Percentiles rank a stretch among this genome's conserved stretches.
Conservation (phyloP, 2,113 vertebrate species). For the Eublepharis macularius region DNA sequence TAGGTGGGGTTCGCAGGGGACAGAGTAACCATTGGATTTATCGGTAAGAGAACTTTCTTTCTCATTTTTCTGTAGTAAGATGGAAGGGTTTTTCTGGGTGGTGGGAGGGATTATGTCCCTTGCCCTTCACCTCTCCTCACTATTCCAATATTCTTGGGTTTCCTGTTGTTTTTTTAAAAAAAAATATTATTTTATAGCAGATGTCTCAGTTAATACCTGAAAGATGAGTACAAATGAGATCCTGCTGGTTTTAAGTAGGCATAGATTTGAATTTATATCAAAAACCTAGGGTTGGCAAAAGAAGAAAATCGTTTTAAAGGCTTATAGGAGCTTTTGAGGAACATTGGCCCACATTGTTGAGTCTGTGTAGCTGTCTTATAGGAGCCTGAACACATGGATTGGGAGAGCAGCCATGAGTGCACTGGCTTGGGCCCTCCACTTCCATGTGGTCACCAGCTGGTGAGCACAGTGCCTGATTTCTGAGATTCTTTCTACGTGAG, state of each 20-base stretch:
- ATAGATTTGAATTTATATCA: not conserved
- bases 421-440: too few species aligned
- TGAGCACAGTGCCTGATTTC: too few species aligned
- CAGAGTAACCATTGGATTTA: slow-evolving; percentile 80
- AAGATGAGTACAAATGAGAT: not conserved
- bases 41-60: slow-evolving; percentile 89
- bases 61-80: slow-evolving; percentile 68
- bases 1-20: slow-evolving; percentile 85
- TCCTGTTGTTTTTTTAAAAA: slow-evolving; percentile 16
- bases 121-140: not conserved
- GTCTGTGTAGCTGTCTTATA: too few species aligned
- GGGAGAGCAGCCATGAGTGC: too few species aligned
- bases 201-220: not conserved
- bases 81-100: slow-evolving; percentile 69
- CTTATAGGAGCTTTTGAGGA: not conserved
- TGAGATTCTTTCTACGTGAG: too few species aligned
- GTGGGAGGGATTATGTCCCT: slow-evolving; percentile 51
- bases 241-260: not conserved
- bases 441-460: too few species aligned
- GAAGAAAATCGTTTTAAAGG: not conserved
- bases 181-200: slow-evolving; percentile 31
- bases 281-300: slow-evolving; percentile 31
- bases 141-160: not conserved
- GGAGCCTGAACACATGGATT: too few species aligned
- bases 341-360: not conserved